Evolutionary conservation across 92 coral and sea anemone genomes (phyloP).

Genomic region (Bergia puertoricense): DNA sequence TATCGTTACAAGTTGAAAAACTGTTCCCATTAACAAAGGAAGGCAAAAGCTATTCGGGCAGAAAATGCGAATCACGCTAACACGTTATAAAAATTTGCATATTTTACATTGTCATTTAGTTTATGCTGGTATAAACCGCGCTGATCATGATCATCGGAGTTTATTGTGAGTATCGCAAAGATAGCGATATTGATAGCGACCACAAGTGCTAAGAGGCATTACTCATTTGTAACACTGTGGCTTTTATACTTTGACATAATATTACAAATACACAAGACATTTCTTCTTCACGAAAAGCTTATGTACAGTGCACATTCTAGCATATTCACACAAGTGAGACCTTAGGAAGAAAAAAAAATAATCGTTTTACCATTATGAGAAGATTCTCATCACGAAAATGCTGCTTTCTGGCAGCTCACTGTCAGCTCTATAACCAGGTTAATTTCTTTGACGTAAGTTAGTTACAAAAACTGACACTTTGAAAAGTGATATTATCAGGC

Average conservation of each 20-base stretch:
- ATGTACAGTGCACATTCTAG: neutral
- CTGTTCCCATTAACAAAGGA: neutral
- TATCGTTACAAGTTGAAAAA: neutral
- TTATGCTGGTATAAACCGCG: neutral
- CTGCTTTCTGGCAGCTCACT: neutral
- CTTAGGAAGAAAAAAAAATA: no score
- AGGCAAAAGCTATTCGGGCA: neutral
- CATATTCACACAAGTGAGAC: no score
- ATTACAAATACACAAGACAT: no score
- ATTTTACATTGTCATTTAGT: neutral
- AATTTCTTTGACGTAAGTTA: neutral
- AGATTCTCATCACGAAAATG: neutral
- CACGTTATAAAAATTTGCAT: neutral
- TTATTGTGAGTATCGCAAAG: neutral
- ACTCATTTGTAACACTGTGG: neutral
- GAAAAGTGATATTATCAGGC: neutral
- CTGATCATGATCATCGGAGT: neutral
- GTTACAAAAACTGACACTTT: neutral
- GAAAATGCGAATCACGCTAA: neutral
- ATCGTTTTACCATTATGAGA: neutral
- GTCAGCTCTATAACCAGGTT: neutral
- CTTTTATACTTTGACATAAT: neutral
- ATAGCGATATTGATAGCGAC: neutral
- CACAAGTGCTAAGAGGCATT: neutral
- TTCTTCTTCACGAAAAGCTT: neutral